phyloP scores from a whole-genome alignment of 1,140 invertebrate genomes.

The Ephestia elutella region DNA sequence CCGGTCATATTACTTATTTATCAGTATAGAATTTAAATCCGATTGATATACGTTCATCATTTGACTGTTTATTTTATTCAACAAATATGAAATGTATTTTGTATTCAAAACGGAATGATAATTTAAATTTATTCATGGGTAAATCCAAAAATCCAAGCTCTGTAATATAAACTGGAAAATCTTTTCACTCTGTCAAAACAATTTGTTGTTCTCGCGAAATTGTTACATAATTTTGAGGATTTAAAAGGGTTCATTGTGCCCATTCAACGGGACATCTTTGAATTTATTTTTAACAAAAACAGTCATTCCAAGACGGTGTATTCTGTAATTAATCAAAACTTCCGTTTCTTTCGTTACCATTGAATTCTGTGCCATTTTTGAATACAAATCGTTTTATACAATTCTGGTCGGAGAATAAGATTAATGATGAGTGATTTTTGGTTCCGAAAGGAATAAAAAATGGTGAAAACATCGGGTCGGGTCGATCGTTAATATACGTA shows the following conservation, averaged over 20 bases:
- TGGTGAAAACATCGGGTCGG: not conserved
- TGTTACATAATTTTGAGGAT: not conserved
- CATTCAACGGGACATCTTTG: not conserved
- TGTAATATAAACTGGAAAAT: not conserved
- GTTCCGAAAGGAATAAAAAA: slow-evolving; percentile 15
- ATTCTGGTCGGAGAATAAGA: slow-evolving; percentile 38
- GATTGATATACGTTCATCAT: no score
- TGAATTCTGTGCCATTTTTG: slow-evolving; percentile 37
- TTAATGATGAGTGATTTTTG: slow-evolving; percentile 48
- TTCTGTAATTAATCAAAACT: slow-evolving; percentile 24
- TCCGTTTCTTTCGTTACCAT: slow-evolving; percentile 27
- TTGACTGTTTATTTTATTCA: no score
- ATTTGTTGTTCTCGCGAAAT: not conserved
- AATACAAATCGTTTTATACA: slow-evolving; percentile 42
- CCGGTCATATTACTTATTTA: no score
- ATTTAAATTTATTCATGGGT: not conserved
- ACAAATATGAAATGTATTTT: no score
- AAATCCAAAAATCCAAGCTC: not conserved
- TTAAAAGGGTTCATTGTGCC: slow-evolving; percentile 3
- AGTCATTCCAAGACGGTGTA: slow-evolving; percentile 3
- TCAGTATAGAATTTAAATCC: no score
- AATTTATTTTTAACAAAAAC: slow-evolving; percentile 1
- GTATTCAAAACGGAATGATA: no score
- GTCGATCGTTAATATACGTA: not conserved
- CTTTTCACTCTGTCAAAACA: slow-evolving; percentile 4